These are phyloP conservation scores for Margarornis squamiger DNA, from an alignment of 2,797 vertebrate genomes.

Conservation along the genomic window DNA sequence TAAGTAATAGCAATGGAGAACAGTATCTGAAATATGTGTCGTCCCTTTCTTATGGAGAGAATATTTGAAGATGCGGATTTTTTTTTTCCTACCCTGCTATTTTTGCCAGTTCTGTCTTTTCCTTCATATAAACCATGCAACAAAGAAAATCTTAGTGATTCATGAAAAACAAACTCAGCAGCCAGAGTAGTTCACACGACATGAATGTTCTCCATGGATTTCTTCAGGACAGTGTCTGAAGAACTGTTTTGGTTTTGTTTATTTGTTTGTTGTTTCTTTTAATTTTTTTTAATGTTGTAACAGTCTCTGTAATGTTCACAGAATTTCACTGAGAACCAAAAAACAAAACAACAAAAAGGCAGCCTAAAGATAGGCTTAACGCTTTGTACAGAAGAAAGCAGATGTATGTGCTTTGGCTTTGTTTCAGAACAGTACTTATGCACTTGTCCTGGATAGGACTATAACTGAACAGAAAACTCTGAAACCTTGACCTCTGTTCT, in stretches of 20 bases:
- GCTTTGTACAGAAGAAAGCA: not conserved
- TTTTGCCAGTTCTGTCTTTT: not conserved
- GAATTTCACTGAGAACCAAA: not conserved
- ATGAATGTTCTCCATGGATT: not conserved
- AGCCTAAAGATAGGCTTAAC: not conserved
- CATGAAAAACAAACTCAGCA: slow-evolving; percentile 8
- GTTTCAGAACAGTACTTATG: slow-evolving; percentile 25
- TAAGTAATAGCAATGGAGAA: not conserved
- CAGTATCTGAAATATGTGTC: not conserved
- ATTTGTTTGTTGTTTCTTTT: not conserved
- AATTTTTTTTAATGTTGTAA: not conserved
- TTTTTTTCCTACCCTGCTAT: not conserved
- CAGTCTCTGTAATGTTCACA: not conserved
- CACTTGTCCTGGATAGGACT: not conserved
- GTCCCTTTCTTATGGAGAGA: not conserved
- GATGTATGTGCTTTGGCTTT: slow-evolving; percentile 7
- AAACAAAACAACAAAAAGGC: not conserved
- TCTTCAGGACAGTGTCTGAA: not conserved
- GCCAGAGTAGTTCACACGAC: not conserved
- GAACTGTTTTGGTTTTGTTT: not conserved
- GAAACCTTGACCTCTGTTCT: slow-evolving; percentile 31
- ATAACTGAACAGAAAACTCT: slow-evolving; percentile 44
- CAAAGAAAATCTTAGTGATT: not conserved
- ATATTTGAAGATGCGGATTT: not conserved
- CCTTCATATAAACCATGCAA: not conserved